These are phyloP conservation scores for Zaprionus tsacasi DNA, from an alignment of 1,140 invertebrate genomes.

Conservation along the genomic window DNA sequence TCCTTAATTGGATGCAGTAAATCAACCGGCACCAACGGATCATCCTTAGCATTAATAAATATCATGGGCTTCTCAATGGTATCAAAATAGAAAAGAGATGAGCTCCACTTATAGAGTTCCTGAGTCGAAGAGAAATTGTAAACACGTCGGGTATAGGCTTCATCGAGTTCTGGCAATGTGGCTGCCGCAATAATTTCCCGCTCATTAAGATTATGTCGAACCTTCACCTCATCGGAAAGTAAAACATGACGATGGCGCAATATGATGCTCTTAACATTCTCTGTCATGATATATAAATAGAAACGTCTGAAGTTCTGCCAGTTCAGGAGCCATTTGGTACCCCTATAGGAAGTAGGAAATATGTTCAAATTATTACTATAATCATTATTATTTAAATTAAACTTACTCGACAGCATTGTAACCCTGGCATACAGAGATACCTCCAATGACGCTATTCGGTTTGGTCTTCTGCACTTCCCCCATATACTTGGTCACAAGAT, in stretches of 20 bases:
- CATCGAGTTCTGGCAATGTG: conserved; percentile 93
- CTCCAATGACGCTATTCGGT: conserved; percentile 91
- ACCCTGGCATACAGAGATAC: conserved; percentile 95
- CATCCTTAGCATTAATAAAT: conserved; percentile 94
- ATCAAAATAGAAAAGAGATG: conserved; percentile 90
- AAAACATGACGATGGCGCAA: conserved; percentile 91
- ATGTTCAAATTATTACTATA: not conserved
- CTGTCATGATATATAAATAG: conserved; percentile 96
- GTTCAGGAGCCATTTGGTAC: conserved; percentile 90
- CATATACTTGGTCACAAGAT: conserved; percentile 94
- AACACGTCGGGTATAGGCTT: conserved; percentile 92
- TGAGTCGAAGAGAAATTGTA: conserved; percentile 90
- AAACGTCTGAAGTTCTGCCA: conserved; percentile 95
- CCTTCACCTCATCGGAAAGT: conserved; percentile 90
- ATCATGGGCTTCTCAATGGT: conserved; percentile 93
- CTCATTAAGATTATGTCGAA: conserved; percentile 89
- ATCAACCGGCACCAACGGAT: conserved; percentile 93
- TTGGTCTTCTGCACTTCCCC: conserved; percentile 89
- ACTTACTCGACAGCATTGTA: conserved; percentile 94
- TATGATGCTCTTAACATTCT: conserved; percentile 94
- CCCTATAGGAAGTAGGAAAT: conserved; percentile 85
- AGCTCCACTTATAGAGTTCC: conserved; percentile 93
- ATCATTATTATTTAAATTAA: not conserved
- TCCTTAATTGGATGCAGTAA: conserved; percentile 89
- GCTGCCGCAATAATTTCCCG: conserved; percentile 93